Conservation (phyloP, 2,888 invertebrate species). For the Lasioglossum zephyrum region DNA sequence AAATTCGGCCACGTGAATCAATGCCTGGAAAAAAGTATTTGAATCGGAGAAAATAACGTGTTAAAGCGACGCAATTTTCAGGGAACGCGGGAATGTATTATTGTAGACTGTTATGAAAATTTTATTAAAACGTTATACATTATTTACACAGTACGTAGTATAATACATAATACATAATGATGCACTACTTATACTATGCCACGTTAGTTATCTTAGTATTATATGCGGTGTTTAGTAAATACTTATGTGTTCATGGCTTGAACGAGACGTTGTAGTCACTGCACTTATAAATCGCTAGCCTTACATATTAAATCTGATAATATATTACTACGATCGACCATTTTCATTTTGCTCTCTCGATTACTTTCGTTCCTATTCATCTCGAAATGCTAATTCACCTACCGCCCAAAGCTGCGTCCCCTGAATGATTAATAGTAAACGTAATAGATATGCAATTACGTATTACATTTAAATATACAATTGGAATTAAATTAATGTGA, state of each 20-base stretch:
- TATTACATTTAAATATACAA: conserved; percentile 53
- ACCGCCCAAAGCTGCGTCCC: conserved; percentile 22
- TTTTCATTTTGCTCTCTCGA: conserved; percentile 6
- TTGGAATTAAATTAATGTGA: conserved; percentile 44
- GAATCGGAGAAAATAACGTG: too few relatives aligned
- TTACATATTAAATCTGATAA: conserved; percentile 36
- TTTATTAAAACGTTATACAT: conserved; percentile 83
- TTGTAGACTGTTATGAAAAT: conserved; percentile 64
- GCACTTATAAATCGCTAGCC: conserved; percentile 37
- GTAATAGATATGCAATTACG: conserved; percentile 33
- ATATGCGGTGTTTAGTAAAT: conserved; percentile 41
- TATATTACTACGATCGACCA: conserved; percentile 66
- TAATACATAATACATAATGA: conserved; percentile 49
- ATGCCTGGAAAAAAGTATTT: too few relatives aligned
- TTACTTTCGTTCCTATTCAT: background rate
- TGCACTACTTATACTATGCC: conserved; percentile 53
- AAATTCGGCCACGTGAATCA: too few relatives aligned
- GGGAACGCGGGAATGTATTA: background rate
- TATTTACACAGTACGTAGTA: conserved; percentile 82
- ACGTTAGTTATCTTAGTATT: conserved; percentile 55
- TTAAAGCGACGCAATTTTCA: too few relatives aligned
- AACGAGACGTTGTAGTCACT: conserved; percentile 26
- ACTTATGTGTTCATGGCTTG: conserved; percentile 31
- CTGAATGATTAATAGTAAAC: conserved; percentile 24
- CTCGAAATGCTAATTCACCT: background rate